Evolutionary conservation across 2,113 vertebrate genomes (phyloP).

Genomic region (Pao palembangensis): DNA sequence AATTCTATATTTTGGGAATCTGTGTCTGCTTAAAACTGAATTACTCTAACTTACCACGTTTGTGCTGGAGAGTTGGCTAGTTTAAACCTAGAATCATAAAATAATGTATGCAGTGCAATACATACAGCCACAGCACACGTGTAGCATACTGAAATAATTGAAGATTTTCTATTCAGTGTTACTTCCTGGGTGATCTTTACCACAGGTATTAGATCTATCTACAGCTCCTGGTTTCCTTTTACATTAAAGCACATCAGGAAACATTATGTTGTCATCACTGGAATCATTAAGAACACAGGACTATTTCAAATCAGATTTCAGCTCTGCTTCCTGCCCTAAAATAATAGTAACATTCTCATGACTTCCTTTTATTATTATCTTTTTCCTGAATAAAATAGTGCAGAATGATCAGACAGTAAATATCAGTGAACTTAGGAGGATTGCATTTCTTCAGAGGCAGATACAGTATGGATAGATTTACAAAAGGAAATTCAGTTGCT

Average conservation of each 20-base stretch:
- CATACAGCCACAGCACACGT: too few species aligned
- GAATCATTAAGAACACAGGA: slow-evolving; percentile 18
- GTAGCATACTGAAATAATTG: too few species aligned
- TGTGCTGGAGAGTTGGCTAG: too few species aligned
- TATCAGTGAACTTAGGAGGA: too few species aligned
- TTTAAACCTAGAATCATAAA: too few species aligned
- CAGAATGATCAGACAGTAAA: not conserved
- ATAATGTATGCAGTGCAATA: too few species aligned
- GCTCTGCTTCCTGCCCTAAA: slow-evolving; percentile 1
- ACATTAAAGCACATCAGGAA: slow-evolving; percentile 15
- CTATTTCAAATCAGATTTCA: slow-evolving; percentile 33
- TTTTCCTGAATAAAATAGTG: not conserved
- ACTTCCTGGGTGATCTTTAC: not conserved
- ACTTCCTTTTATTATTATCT: not conserved
- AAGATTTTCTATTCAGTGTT: not conserved
- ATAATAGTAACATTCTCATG: not conserved
- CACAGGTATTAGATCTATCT: slow-evolving; percentile 25
- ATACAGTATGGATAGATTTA: too few species aligned
- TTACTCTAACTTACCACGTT: too few species aligned
- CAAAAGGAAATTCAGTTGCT: too few species aligned
- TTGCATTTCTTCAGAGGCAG: too few species aligned
- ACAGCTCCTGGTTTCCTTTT: slow-evolving; percentile 34
- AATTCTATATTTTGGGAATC: too few species aligned
- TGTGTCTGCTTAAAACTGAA: too few species aligned
- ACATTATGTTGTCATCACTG: slow-evolving; percentile 47